Evolutionary conservation across 2,888 invertebrate genomes (phyloP).

Genomic region (Gastracanthus pulcherrimus): DNA sequence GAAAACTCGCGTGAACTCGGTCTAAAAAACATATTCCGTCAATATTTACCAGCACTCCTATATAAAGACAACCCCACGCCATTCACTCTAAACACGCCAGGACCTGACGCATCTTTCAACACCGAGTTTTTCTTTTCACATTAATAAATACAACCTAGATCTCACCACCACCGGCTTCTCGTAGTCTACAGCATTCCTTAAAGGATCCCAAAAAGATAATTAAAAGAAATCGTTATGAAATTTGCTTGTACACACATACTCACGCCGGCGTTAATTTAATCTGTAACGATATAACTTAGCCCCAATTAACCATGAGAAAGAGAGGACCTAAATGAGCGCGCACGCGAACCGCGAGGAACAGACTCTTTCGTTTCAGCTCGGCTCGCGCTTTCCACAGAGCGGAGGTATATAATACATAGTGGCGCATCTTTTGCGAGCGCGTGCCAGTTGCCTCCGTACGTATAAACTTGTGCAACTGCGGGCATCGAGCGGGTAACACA

Average conservation of each 20-base stretch:
- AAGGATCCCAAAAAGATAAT: slow-evolving; percentile 3
- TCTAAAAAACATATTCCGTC: not conserved
- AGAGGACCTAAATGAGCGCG: slow-evolving; percentile 40
- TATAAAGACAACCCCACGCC: not conserved
- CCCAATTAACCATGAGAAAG: slow-evolving; percentile 50
- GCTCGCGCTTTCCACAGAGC: not conserved
- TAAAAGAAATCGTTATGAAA: slow-evolving; percentile 38
- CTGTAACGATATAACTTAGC: slow-evolving; percentile 47
- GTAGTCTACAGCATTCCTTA: not conserved
- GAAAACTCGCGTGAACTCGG: not conserved
- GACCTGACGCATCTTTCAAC: slow-evolving; percentile 19
- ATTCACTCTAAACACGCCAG: not conserved
- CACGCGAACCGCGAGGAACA: not conserved
- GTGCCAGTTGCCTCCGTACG: not conserved
- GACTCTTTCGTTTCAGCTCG: not conserved
- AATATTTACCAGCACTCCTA: not conserved
- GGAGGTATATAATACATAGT: too few species aligned
- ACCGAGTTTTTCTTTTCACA: not conserved
- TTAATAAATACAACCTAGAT: slow-evolving; percentile 15
- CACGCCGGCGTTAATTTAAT: slow-evolving; percentile 40
- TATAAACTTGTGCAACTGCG: not conserved
- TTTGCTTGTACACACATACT: not conserved
- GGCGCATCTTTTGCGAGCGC: not conserved
- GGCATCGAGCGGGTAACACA: not conserved
- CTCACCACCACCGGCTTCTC: too few species aligned